Conservation (phyloP, 2,888 invertebrate species). For the Pseudolycoriella hygida region DNA sequence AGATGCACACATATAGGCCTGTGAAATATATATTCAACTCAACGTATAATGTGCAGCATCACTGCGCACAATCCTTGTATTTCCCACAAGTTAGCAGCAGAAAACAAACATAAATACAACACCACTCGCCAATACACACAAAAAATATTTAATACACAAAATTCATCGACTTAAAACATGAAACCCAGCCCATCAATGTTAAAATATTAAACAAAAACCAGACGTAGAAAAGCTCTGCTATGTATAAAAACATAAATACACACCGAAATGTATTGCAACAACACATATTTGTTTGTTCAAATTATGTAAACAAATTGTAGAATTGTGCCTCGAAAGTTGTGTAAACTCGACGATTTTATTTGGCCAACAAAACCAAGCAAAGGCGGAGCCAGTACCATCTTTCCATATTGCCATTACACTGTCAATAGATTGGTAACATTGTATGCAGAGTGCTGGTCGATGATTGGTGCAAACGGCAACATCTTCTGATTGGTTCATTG, state of each 20-base stretch:
- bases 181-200: background rate
- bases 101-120: background rate
- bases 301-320: conserved; percentile 1
- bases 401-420: background rate
- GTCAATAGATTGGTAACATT: background rate
- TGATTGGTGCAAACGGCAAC: background rate
- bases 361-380: conserved; percentile 7
- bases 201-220: too few species aligned
- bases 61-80: background rate
- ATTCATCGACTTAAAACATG: background rate
- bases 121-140: too few species aligned
- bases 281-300: background rate
- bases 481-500: background rate
- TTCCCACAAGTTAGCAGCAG: background rate
- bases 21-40: too few species aligned
- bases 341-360: conserved; percentile 10
- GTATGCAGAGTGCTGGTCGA: too few species aligned
- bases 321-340: conserved; percentile 5
- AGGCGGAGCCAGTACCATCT: background rate
- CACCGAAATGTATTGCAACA: background rate
- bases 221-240: too few species aligned
- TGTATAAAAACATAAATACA: background rate
- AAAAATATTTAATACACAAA: too few species aligned
- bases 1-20: too few species aligned
- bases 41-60: background rate